These are phyloP conservation scores for Drosophila neonasuta DNA, from an alignment of 2,888 invertebrate genomes.

Conservation along the genomic window DNA sequence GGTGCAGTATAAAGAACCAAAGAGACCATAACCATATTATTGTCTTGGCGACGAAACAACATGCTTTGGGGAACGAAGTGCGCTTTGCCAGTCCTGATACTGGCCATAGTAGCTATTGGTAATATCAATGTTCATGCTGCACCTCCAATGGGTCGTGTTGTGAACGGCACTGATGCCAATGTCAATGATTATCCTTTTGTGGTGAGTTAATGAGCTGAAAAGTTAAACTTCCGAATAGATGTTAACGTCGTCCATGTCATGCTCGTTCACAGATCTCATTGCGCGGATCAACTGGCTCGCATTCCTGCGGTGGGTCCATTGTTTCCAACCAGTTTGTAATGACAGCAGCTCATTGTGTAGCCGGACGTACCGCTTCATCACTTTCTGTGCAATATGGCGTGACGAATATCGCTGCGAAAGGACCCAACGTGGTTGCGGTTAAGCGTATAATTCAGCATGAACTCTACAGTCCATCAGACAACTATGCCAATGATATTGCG, in stretches of 20 bases:
- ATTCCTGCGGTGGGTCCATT: constrained; percentile 76
- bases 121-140: constrained; percentile 45
- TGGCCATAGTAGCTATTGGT: constrained; percentile 23
- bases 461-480: constrained; percentile 59
- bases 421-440: constrained; percentile 69
- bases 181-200: constrained; percentile 75
- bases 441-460: constrained; percentile 78
- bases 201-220: constrained; percentile 47
- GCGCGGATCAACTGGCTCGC: constrained; percentile 64
- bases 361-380: constrained; percentile 19
- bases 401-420: constrained; percentile 51
- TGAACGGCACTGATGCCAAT: constrained; percentile 76
- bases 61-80: background rate
- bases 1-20: background rate
- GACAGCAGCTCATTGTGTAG: constrained; percentile 79
- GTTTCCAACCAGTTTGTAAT: constrained; percentile 66
- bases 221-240: background rate
- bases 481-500: constrained; percentile 82
- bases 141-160: constrained; percentile 68
- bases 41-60: background rate
- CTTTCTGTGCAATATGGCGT: constrained; percentile 73
- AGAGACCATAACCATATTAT: constrained; percentile 1
- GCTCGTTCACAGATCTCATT: constrained; percentile 61
- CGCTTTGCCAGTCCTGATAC: constrained; percentile 26
- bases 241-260: background rate